Conservation (phyloP, 2,888 invertebrate genomes). For the Darwinula stevensoni region DNA sequence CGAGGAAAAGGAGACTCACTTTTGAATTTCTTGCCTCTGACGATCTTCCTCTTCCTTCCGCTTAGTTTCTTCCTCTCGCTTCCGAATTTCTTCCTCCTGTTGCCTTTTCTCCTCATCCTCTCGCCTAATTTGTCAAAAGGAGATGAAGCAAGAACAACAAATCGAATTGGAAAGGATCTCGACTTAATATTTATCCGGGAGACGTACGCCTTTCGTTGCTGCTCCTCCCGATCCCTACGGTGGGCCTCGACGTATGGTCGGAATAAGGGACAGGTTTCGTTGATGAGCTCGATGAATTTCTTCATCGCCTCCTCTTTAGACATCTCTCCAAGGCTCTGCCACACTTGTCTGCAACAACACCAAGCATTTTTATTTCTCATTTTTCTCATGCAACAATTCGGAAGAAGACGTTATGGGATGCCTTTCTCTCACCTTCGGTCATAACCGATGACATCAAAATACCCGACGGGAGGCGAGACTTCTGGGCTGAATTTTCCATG, state of each 20-base stretch:
- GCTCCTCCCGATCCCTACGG: constrained; percentile 53
- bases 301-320: constrained; percentile 61
- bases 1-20: too few species aligned
- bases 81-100: constrained; percentile 25
- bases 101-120: constrained; percentile 19
- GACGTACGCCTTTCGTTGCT: constrained; percentile 27
- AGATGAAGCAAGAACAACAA: too few species aligned
- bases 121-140: too few species aligned
- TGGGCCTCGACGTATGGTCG: constrained; percentile 71
- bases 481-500: constrained; percentile 49
- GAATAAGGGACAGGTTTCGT: constrained; percentile 63
- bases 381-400: too few species aligned
- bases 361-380: too few species aligned
- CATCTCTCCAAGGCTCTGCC: constrained; percentile 69
- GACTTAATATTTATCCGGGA: background rate
- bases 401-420: too few species aligned
- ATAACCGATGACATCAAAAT: constrained; percentile 76
- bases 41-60: constrained; percentile 23
- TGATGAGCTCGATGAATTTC: constrained; percentile 63
- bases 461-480: constrained; percentile 48
- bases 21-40: too few species aligned
- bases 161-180: too few species aligned
- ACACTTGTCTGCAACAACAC: constrained; percentile 32
- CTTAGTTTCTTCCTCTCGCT: constrained; percentile 25
- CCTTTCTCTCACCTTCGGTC: constrained; percentile 69